Evolutionary conservation across 2,888 invertebrate genomes (phyloP).

Genomic region (Formica aserva): DNA sequence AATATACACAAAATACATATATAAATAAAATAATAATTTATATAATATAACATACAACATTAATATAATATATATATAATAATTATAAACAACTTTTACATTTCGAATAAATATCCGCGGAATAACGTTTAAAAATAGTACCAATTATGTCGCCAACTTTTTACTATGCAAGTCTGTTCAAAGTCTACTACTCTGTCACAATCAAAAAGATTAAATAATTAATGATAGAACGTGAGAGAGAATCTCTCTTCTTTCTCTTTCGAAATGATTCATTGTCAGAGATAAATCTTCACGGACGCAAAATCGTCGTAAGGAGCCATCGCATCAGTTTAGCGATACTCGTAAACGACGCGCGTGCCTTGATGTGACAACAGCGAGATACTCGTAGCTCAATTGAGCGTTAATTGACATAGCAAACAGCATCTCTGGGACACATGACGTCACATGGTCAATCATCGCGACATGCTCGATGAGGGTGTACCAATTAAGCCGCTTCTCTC

Average conservation of each 20-base stretch:
- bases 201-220: not conserved
- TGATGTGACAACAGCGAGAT: conserved; percentile 61
- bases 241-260: not conserved
- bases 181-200: not conserved
- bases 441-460: conserved; percentile 51
- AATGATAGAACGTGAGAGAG: not conserved
- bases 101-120: no score
- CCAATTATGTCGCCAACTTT: not conserved
- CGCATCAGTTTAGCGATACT: conserved; percentile 3
- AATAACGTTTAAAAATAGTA: not conserved
- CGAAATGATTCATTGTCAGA: not conserved
- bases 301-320: not conserved
- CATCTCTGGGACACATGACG: conserved; percentile 67
- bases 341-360: conserved; percentile 60
- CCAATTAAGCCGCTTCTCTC: conserved; percentile 47
- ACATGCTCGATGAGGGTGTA: conserved; percentile 44
- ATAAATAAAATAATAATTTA: not conserved
- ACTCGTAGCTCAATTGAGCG: conserved; percentile 78
- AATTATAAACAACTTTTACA: not conserved
- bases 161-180: not conserved
- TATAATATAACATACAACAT: not conserved
- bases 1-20: not conserved
- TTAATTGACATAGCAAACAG: conserved; percentile 83
- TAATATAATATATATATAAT: not conserved
- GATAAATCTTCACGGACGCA: not conserved